Evolutionary conservation across 1,140 invertebrate genomes (phyloP).

Genomic region (Trichogramma pretiosum): DNA sequence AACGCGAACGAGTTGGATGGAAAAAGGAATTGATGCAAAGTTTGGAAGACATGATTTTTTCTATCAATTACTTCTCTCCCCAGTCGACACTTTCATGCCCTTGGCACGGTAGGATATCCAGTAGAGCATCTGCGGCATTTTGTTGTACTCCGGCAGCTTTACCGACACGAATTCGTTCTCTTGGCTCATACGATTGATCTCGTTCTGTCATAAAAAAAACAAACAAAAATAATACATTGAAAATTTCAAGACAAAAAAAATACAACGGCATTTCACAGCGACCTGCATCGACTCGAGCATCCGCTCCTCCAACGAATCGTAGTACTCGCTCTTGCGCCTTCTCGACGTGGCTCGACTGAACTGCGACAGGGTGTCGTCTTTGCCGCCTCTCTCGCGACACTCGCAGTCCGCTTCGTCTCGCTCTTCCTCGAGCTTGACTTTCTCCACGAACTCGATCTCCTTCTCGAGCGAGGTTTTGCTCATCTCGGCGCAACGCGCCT

Average conservation of each 20-base stretch:
- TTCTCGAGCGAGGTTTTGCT: not conserved
- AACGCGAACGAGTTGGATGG: too few species aligned
- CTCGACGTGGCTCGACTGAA: not conserved
- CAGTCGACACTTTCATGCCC: too few species aligned
- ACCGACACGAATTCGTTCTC: slow-evolving; percentile 30
- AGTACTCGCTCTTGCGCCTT: not conserved
- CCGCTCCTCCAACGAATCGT: not conserved
- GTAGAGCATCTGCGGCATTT: slow-evolving; percentile 30
- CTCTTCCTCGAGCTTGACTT: not conserved
- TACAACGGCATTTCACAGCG: not conserved
- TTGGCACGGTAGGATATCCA: slow-evolving; percentile 32
- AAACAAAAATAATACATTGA: too few species aligned
- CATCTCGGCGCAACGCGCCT: not conserved
- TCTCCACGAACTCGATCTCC: not conserved
- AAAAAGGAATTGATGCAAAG: slow-evolving; percentile 7
- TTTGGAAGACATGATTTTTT: slow-evolving; percentile 28
- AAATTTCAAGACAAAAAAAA: too few species aligned
- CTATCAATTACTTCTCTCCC: slow-evolving; percentile 11
- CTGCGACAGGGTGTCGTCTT: not conserved
- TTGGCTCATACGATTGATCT: slow-evolving; percentile 29
- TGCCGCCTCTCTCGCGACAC: not conserved
- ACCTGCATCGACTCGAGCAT: slow-evolving; percentile 1
- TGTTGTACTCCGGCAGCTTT: slow-evolving; percentile 31
- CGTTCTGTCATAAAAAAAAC: slow-evolving; percentile 27
- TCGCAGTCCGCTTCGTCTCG: not conserved